Evolutionary conservation across 1,140 invertebrate genomes (phyloP), one percentile per base, ranked within the genome.

Genomic region (Theocolax elegans): DNA sequence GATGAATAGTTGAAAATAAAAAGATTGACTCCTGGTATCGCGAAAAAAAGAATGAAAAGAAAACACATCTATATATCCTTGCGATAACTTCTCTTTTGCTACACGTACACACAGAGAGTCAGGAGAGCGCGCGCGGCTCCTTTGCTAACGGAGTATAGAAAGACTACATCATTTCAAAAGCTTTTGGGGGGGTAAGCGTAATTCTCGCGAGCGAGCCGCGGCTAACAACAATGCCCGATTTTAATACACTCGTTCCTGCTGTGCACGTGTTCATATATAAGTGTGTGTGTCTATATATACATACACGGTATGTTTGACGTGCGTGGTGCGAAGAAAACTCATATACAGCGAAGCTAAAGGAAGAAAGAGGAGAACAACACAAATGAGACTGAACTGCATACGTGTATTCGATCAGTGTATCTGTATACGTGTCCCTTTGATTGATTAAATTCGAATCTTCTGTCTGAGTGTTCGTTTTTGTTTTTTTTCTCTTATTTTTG

Each of bases 191-290:
- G 60, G n/a, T n/a, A n/a, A n/a, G 31, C 27, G 62, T 56, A 72
- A 75, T 73, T 73, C 62, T 70, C 46, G 64, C 64, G 60, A 49
- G 60, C 51, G 48, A 31, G 44, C 17, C 25, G 21, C 31, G 17
- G 46, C 25, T 56, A 59, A 27, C 70, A 72, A 77, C 75, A 76
- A 77, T 77, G 62, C 42, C 60, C 71, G 75, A 73, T 77, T 76
- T 78, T 77, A 78, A 78, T 77, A 74, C 58, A 77, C 62, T 76
- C 60, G 17, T 46, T 4, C 21, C 46, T 40, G 17, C 12, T 19
- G 29, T 19, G 10, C 23, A 25, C 31, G 12, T n/a, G n/a, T 19
- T 35, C 31, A 35, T 10, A 35, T 35, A 35, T 35, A n/a, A n/a
- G n/a, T n/a, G n/a, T n/a, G n/a, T n/a, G n/a, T n/a, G n/a, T n/a